These are phyloP conservation scores for Psylliodes chrysocephalus DNA, from an alignment of 2,888 invertebrate species.

Conservation along the genomic window DNA sequence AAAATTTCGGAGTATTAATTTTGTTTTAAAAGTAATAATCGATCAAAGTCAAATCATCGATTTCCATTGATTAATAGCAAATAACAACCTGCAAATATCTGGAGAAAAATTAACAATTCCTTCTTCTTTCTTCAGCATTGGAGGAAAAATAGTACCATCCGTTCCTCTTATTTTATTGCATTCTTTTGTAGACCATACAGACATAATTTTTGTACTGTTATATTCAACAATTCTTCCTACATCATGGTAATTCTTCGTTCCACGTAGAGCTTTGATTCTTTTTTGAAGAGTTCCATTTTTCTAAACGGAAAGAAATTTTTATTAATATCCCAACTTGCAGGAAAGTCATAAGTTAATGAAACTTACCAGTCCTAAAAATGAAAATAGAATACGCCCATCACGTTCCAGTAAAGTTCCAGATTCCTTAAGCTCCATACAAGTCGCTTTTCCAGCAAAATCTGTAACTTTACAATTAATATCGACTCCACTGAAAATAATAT, in stretches of 20 bases:
- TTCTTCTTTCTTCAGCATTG: slow-evolving; percentile 71
- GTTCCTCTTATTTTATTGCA: slow-evolving; percentile 85
- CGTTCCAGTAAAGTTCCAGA: slow-evolving; percentile 70
- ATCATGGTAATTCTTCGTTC: slow-evolving; percentile 76
- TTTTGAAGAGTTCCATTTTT: slow-evolving; percentile 78
- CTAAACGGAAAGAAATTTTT: too few relatives aligned
- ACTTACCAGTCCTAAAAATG: slow-evolving; percentile 77
- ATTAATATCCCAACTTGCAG: too few relatives aligned
- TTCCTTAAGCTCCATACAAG: slow-evolving; percentile 75
- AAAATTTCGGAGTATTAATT: too few relatives aligned
- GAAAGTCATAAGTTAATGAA: too few relatives aligned
- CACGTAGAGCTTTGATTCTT: slow-evolving; percentile 79
- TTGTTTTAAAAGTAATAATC: too few relatives aligned
- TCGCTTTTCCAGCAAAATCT: slow-evolving; percentile 81
- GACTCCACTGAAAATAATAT: slow-evolving; percentile 80
- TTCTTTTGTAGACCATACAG: slow-evolving; percentile 73
- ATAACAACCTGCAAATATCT: slow-evolving; percentile 83
- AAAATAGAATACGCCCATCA: slow-evolving; percentile 76
- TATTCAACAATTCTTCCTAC: slow-evolving; percentile 79
- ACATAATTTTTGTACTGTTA: slow-evolving; percentile 72
- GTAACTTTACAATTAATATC: slow-evolving; percentile 77
- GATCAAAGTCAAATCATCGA: too few relatives aligned
- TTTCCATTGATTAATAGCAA: too few relatives aligned
- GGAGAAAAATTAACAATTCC: slow-evolving; percentile 78
- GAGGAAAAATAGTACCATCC: slow-evolving; percentile 89